Base-by-base conservation (phyloP, 2,797 vertebrate genomes). In the Callimico goeldii region DNA sequence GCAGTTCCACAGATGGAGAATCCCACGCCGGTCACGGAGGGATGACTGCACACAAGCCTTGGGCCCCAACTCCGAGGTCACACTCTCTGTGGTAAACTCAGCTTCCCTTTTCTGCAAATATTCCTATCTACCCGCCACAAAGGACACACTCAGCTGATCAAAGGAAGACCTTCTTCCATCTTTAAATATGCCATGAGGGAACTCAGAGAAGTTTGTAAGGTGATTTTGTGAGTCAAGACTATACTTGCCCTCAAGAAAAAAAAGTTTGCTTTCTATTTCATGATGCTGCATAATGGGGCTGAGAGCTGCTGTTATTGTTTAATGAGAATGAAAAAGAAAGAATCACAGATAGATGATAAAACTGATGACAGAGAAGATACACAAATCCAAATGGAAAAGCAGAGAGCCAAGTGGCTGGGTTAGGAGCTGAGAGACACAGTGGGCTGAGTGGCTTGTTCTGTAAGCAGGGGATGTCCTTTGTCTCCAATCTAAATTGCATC, bases 31-130 rank as follows among this genome's bases (percentile, higher is more conserved):
- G 17, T 33, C 43, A 36, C n/a, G 0, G 0, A 67, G 39, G 41
- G 61, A 15, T 2, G 85, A 14, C 33, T 0, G 28, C 61, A 20
- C 2, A 2, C 0, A 4, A 33, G 39, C 4, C 28, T 1, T 28
- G 48, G 11, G 10, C 17, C 24, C 39, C 26, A 11, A 7, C 9
- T 36, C 39, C 20, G 1, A 17, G 39, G 36, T 43, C 64, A 11
- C 50, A 12, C 22, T 30, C 43, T 39, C 26, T 4, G 0, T 39
- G 1, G 72, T 26, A 67, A 77, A 39, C 2, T 39, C 61, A 28
- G 1, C 9, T 33, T 82, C 13, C 55, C 28, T 91, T 24, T 50
- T 7, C 36, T 58, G 39, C 39, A 33, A 36, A 39, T 10, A 33
- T 8, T 67, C 30, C 7, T 46, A 5, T 13, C n/a, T 5, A 20